These are phyloP conservation scores for human (Homo sapiens) DNA, from an alignment of 2,113 vertebrate genomes.

Conservation along the genomic window GRCh38 chr20:58277001-58277500, in stretches of 20 bases:
- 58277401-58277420: neutral
- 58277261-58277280: neutral
- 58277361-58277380: accelerated
- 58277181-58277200: neutral
- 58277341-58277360: neutral
- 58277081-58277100: neutral
- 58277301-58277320: neutral
- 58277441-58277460: neutral
- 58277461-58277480: neutral
- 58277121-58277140: neutral
- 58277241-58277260: neutral
- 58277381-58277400: neutral
- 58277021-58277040: neutral
- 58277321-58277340: too few relatives aligned
- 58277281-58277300: neutral
- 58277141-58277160: neutral
- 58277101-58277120: neutral
- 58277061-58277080: neutral
- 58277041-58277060: neutral
- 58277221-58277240: neutral
- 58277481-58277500: neutral
- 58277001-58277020: neutral
- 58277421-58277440: neutral
- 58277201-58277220: neutral
- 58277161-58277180: neutral